Conservation (phyloP, 2,797 vertebrate genomes). For the Pipistrellus nathusii region DNA sequence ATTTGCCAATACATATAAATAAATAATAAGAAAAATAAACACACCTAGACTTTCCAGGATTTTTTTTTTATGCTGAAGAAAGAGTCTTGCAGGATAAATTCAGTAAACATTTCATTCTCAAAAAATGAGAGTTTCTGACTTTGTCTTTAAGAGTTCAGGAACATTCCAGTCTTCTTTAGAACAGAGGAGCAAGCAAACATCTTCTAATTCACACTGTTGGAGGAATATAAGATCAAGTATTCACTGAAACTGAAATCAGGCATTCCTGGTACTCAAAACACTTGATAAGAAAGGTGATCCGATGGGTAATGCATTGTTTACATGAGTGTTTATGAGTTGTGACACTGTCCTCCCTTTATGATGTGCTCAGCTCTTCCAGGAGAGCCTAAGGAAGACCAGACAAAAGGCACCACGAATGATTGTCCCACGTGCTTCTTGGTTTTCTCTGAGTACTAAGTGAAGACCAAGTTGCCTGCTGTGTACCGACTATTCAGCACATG, state of each 20-base stretch:
- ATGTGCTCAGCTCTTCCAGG: not conserved
- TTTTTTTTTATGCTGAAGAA: conserved; percentile 32
- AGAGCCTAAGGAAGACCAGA: not conserved
- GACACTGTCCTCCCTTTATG: not conserved
- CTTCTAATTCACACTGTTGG: not conserved
- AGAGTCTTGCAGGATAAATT: conserved; percentile 27
- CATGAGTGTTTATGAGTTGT: not conserved
- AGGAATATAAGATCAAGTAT: not conserved
- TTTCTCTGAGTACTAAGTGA: conserved; percentile 54
- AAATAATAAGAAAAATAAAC: conserved; percentile 46
- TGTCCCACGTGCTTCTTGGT: conserved; percentile 35
- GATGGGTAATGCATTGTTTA: conserved; percentile 27
- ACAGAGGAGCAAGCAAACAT: not conserved
- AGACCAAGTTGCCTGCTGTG: conserved; percentile 48
- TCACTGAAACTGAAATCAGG: not conserved
- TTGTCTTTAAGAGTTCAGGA: conserved; percentile 28
- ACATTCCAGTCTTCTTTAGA: not conserved
- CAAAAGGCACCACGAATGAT: not conserved
- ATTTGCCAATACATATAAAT: not conserved
- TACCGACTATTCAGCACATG: conserved; percentile 19
- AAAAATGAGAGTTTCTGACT: not conserved
- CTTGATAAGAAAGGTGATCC: not conserved
- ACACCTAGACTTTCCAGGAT: not conserved
- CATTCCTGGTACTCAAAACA: not conserved
- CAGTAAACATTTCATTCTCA: not conserved